Evolutionary conservation across 2,113 vertebrate species (phyloP), one percentile per base, ranked within the genome.

Genomic region (Sebastes schlegelii): DNA sequence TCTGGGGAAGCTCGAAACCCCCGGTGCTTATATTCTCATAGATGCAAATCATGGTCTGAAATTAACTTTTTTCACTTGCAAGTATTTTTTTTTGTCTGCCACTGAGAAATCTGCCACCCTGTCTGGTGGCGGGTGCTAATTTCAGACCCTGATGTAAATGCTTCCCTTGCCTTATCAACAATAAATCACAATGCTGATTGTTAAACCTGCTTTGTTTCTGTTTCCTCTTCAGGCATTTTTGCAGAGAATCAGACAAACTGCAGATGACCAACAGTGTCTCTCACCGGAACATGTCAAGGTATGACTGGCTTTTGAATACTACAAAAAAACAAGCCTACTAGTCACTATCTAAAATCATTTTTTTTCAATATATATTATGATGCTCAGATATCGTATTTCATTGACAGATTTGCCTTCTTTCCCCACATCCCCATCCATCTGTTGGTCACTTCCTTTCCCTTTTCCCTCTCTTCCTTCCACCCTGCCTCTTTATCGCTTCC

Each of bases 251-350:
- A 95, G 95, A 83, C 98, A 99, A 94, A 98, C 96, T 0, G 93
- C 95, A 79, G 96, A 95, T 0, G 97, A 98, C 90, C 97, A 99
- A 88, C 99, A 98, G 89, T 97, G 97, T 87, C 97, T 99, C 77
- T 96, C 97, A 2, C 96, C 97, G 21, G 98, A 99, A 91, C 97
- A 99, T 4, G 96, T 99, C 79, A 99, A 99, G 98, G 98, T 99
- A 94, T 5, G 91, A 10, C 34, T 40, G 13, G 10, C 2, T 43
- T 64, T 46, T n/a, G 3, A 77, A 10, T 23, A 0, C 11, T 7
- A 13, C 6, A 13, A 51, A 42, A 61, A 4, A 2, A 1, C 10
- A 19, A 73, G 2, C 10, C 1, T 9, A 12, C 9, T 49, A 6
- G 7, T 49, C 4, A 68, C 10, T 4, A 17, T 46, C 4, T 64